phyloP scores from a whole-genome alignment of 1,140 invertebrate species.

The Leptinotarsa lineolata region DNA sequence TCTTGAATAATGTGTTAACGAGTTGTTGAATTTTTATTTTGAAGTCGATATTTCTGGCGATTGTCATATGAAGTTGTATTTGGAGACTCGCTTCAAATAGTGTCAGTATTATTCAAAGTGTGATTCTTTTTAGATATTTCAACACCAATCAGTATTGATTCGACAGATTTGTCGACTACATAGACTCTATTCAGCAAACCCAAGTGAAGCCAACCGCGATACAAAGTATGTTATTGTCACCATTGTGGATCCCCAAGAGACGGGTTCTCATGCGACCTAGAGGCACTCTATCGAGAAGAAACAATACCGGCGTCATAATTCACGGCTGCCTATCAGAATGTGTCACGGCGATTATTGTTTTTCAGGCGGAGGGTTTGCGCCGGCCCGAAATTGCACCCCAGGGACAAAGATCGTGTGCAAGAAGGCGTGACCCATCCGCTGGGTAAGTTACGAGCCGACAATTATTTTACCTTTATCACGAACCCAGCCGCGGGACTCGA shows the following conservation, averaged over 20 bases:
- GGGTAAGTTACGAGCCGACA: conserved; percentile 41
- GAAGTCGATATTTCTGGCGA: no score
- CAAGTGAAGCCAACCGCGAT: no score
- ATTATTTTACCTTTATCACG: conserved; percentile 48
- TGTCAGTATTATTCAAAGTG: no score
- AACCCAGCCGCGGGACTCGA: conserved; percentile 38
- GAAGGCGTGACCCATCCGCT: conserved; percentile 41
- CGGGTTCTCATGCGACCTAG: neutral
- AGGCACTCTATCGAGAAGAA: neutral
- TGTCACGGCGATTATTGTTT: conserved; percentile 25
- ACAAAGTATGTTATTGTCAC: no score
- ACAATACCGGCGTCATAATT: conserved; percentile 1
- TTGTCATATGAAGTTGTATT: no score
- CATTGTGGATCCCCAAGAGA: neutral
- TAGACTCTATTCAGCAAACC: no score
- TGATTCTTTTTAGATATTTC: no score
- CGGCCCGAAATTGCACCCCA: conserved; percentile 27
- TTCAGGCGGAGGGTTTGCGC: conserved; percentile 12
- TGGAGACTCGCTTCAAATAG: no score
- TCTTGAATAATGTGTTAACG: no score
- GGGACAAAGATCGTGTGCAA: conserved; percentile 39
- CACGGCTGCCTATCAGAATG: conserved; percentile 24
- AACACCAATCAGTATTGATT: no score
- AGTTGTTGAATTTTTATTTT: no score
- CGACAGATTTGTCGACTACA: no score